Percentiles rank a stretch among this genome's conserved stretches.
Evolutionary conservation across 2,797 vertebrate genomes (phyloP).

Genomic region (Erpetoichthys calabaricus): DNA sequence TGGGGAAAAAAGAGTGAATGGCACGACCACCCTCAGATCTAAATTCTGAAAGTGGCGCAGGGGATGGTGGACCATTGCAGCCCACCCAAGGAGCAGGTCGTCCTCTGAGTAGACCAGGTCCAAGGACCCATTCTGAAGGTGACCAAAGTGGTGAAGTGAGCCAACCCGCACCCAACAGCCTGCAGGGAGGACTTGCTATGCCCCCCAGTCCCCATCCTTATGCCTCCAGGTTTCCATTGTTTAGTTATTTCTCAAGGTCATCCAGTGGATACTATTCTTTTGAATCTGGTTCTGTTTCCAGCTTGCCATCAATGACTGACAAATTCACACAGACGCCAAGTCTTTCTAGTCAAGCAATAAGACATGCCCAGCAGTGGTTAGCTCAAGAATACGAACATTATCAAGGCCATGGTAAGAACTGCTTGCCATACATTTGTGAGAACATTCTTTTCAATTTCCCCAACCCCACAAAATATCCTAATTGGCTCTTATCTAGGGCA

Average conservation of each 20-base stretch:
- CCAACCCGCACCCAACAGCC: slow-evolving; percentile 33
- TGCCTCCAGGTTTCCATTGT: slow-evolving; percentile 61
- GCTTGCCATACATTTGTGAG: slow-evolving; percentile 1
- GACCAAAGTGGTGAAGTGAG: slow-evolving; percentile 27
- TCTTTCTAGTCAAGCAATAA: slow-evolving; percentile 56
- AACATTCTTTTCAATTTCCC: background rate
- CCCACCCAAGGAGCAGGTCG: slow-evolving; percentile 30
- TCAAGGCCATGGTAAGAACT: slow-evolving; percentile 29
- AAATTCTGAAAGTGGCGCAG: slow-evolving; percentile 39
- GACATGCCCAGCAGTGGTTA: slow-evolving; percentile 43
- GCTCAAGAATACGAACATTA: slow-evolving; percentile 26
- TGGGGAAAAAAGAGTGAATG: slow-evolving; percentile 53
- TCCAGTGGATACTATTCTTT: slow-evolving; percentile 90
- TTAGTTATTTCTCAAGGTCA: slow-evolving; percentile 57
- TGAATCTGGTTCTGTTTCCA: slow-evolving; percentile 62
- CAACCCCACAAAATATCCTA: background rate
- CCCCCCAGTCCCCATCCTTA: slow-evolving; percentile 51
- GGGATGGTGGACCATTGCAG: slow-evolving; percentile 45
- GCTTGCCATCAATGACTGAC: slow-evolving; percentile 64
- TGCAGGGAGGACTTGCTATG: slow-evolving; percentile 40
- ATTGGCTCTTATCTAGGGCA: background rate
- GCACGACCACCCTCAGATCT: slow-evolving; percentile 51
- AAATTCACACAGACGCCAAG: slow-evolving; percentile 79
- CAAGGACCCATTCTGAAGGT: slow-evolving; percentile 28
- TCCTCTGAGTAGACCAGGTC: slow-evolving; percentile 25